Evolutionary conservation across 2,888 invertebrate genomes (phyloP), one percentile per base, ranked within the genome.

Genomic region (Cerastoderma edule): DNA sequence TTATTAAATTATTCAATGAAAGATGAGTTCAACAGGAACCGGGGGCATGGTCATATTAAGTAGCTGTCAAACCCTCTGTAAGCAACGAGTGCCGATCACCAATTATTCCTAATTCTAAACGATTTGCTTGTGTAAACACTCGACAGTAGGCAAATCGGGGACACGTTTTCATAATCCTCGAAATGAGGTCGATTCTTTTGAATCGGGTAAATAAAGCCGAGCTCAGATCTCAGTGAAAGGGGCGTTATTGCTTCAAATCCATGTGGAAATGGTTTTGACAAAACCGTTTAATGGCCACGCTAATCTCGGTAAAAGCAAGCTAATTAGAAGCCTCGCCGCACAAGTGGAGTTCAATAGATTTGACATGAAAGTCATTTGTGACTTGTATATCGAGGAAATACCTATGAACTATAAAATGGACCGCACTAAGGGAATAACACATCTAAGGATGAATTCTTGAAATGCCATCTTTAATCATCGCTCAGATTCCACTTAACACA

Each of bases 321-420:
- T 60, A 60, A 60, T 60, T 60, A 60, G 27, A 60, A 27, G 75
- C 72, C 22, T 32, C 60, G 67, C 79, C 79, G 35, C 79, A 75
- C 75, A 75, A 44, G 72, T 53, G 32, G 69, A 46, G 66, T 67
- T 72, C 54, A 53, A 39, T 48, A 24, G 30, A 53, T 71, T 46
- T 50, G 32, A 65, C 16, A 30, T 28, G 22, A 28, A 10, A 46
- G 39, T 32, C 35, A 35, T 35, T 60, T 22, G 24, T 50, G 57
- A 57, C 57, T 28, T 28, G 16, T 44, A 57, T 57, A 32, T 57
- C 57, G 57, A 30, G 24, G 30, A 50, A 50, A 1, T 10, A 27
- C 24, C 50, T 19, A 46, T 46, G 1, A 5, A n/a, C n/a, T n/a
- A n/a, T n/a, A n/a, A n/a, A n/a, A n/a, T n/a, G n/a, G n/a, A n/a